These are phyloP conservation scores for Elanoides forficatus DNA, from an alignment of 2,113 vertebrate species.

Conservation along the genomic window DNA sequence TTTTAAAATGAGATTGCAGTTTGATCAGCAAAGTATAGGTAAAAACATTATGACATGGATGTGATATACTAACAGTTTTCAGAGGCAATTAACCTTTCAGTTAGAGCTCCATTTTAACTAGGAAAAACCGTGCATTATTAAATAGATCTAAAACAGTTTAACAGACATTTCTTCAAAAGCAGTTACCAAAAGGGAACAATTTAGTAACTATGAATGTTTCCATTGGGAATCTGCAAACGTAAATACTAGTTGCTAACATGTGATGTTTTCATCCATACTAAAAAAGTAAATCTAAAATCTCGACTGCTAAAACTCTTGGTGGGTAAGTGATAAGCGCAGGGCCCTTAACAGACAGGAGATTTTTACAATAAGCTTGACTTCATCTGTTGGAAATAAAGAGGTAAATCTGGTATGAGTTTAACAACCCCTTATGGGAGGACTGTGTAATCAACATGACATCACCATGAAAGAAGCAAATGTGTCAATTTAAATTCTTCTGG, in stretches of 20 bases:
- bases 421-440: background rate
- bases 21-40: background rate
- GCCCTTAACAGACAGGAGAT: background rate
- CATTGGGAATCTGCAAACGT: background rate
- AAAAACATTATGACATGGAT: background rate
- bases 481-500: background rate
- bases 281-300: background rate
- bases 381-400: background rate
- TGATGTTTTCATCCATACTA: background rate
- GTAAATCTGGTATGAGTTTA: background rate
- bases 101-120: background rate
- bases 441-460: background rate
- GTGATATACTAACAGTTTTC: background rate
- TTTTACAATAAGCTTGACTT: background rate
- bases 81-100: background rate
- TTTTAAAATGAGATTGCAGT: background rate
- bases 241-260: background rate
- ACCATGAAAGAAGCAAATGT: background rate
- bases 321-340: background rate
- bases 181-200: background rate
- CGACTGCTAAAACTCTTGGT: background rate
- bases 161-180: background rate
- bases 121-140: background rate
- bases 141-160: background rate
- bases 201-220: background rate